Conservation (phyloP, 2,888 invertebrate species). For the Troides helena region DNA sequence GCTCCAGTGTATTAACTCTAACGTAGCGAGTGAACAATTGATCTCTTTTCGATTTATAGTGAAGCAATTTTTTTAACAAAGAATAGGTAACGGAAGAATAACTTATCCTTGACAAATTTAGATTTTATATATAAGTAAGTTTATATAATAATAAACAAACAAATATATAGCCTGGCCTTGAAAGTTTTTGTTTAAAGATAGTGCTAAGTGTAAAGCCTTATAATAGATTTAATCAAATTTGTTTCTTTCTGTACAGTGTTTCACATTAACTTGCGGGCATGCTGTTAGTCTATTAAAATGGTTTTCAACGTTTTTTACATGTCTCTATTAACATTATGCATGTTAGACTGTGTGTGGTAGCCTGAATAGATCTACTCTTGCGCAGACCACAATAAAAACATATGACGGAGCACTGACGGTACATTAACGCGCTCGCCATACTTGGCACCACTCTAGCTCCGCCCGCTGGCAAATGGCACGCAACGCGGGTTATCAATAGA, state of each 20-base stretch:
- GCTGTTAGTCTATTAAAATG: conserved; percentile 5
- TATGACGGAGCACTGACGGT: conserved; percentile 60
- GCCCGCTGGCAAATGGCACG: conserved; percentile 62
- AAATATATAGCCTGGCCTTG: too few species aligned
- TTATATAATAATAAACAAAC: too few species aligned
- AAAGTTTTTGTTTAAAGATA: too few species aligned
- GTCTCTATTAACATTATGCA: conserved; percentile 30
- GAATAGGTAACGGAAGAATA: too few species aligned
- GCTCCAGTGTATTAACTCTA: too few species aligned
- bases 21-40: not conserved
- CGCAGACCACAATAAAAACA: conserved; percentile 65
- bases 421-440: conserved; percentile 79
- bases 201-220: too few species aligned
- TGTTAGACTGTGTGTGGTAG: conserved; percentile 55
- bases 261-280: not conserved
- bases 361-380: conserved; percentile 47
- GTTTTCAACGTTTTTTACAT: conserved; percentile 13
- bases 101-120: too few species aligned
- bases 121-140: too few species aligned
- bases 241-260: too few species aligned
- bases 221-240: too few species aligned
- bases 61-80: too few species aligned
- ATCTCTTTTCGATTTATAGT: too few species aligned
- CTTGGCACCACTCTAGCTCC: conserved; percentile 71
- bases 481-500: conserved; percentile 59